phyloP scores from a whole-genome alignment of 2,888 invertebrate genomes.

The Diabrotica balteata region DNA sequence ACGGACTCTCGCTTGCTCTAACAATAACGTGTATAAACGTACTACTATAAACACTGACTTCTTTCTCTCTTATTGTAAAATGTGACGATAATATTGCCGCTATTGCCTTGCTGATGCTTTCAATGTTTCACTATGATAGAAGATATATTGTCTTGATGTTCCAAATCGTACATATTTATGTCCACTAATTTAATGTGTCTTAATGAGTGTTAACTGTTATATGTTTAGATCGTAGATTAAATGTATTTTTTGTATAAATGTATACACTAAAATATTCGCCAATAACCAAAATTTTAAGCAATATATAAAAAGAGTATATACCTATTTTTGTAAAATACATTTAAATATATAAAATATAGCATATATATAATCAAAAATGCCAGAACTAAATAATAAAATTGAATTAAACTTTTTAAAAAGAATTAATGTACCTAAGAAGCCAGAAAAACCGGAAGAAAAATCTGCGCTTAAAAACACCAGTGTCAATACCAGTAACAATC shows the following conservation, averaged over 20 bases:
- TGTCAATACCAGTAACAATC: constrained; percentile 36
- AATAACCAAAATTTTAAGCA: constrained; percentile 21
- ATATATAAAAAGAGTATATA: constrained; percentile 24
- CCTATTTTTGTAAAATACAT: constrained; percentile 16
- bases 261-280: constrained; percentile 11
- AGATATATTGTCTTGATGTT: constrained; percentile 3
- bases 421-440: constrained; percentile 34
- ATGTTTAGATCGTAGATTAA: constrained; percentile 26
- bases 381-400: constrained; percentile 43
- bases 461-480: constrained; percentile 25
- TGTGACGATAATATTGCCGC: constrained; percentile 11
- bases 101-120: constrained; percentile 24
- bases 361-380: constrained; percentile 31
- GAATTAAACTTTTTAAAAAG: constrained; percentile 44
- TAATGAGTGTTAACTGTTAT: constrained; percentile 33
- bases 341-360: constrained; percentile 11
- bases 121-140: constrained; percentile 22
- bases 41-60: constrained; percentile 11
- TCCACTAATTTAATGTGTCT: constrained; percentile 34
- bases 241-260: constrained; percentile 34
- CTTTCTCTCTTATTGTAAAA: not conserved
- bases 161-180: not conserved
- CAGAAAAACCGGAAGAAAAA: constrained; percentile 40
- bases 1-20: constrained; percentile 35
- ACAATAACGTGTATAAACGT: constrained; percentile 20